Evolutionary conservation across 2,113 vertebrate species (phyloP), one percentile per base, ranked within the genome.

Genomic region (Rhinopomastus cyanomelas): DNA sequence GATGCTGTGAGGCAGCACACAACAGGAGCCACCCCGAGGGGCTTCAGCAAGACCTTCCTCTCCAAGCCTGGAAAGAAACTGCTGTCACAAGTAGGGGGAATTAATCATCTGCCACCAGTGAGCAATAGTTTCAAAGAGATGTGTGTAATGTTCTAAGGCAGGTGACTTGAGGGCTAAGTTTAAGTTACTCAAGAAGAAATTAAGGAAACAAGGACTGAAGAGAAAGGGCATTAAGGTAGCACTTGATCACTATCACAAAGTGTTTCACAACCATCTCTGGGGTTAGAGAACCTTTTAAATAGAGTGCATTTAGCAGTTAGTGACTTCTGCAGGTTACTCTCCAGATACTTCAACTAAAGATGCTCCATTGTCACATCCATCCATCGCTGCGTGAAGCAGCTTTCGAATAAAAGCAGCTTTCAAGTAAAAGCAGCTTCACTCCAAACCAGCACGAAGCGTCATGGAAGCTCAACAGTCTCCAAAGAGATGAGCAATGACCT

Each of bases 361-460:
- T 7, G 27, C 57, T 77, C 34, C 46, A 23, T 10, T 75, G 51
- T 51, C 61, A 56, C 27, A 20, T 19, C 0, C 4, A 49, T 9
- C 36, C 34, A 2, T 48, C 68, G 42, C 27, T 27, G 32, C 2
- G 27, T 36, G 46, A 73, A 57, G 62, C 20, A 42, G 67, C 42
- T 91, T 90, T 69, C 46, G 46, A 78, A 46, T 17, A 51, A 75
- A 83, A 67, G 90, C 84, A 76, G 62, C 51, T 88, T 73, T n/a
- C 46, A 49, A 78, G 42, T 17, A 51, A 75, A 83, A 67, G 90
- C 84, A 76, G 62, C 51, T 88, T 73, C 36, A 37, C 60, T 55
- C 80, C 42, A 37, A 83, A 75, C 8, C 25, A 34, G 18, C 49
- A 12, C 5, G 3, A 51, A 69, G 12, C 18, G 8, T 27, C 36